Base-by-base conservation (phyloP, 2,888 invertebrate genomes). In the Choreutis nemorana region DNA sequence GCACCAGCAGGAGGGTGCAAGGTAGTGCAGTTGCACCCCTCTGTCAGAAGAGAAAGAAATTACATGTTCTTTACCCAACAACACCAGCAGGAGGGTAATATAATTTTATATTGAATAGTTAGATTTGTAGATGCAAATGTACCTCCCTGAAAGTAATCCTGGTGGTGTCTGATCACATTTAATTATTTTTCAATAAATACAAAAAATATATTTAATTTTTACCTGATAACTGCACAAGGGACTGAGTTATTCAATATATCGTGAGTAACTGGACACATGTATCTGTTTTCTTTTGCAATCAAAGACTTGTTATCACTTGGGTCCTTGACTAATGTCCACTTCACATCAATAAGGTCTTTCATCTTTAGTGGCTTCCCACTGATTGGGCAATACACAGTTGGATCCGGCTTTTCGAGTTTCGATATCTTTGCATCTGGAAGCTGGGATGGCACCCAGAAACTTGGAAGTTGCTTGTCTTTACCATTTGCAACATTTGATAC, bases 251-350 rank as follows among this genome's bases (percentile, higher is more conserved):
- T 90, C 18, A 99, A 78, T 35, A 97, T 87, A 66, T 99, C 99
- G 63, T 95, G 93, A 1, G 98, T 98, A 0, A 99, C 90, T 1
- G 98, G 94, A 62, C 99, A 99, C 89, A 97, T 96, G 59, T 96
- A 99, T 44, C 98, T 84, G 40, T 91, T 93, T 58, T 92, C 88
- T 63, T 92, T 94, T 1, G 89, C 85, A 41, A 97, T 94, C 15
- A 96, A 71, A 2, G 94, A 89, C 45, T 89, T 89, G 45, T 90
- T 93, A 41, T 89, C 90, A 55, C 91, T 90, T 0, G 92, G 90
- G 64, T 94, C 95, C 36, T 90, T 91, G 0, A 96, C 89, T 35
- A 88, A 77, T 0, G 94, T 97, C 79, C 99, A 99, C 54, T 94
- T 93, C 0, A 99, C 89, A 44, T 91, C 85, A 44, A 97, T 89